Conservation (phyloP, 2,113 vertebrate species). For the Engraulis encrasicolus region DNA sequence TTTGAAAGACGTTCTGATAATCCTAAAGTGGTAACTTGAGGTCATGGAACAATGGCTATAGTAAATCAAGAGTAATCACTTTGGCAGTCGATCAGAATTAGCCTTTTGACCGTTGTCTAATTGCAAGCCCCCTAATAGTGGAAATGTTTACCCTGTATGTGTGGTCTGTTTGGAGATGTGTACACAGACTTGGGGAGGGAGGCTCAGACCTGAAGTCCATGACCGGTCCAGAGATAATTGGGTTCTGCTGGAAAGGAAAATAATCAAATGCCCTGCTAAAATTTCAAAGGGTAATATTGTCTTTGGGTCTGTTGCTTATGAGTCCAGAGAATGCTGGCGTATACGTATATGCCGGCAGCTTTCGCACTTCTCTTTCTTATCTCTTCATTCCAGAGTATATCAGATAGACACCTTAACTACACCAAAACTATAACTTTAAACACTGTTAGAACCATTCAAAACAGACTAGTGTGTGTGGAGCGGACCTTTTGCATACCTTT, state of each 20-base stretch:
- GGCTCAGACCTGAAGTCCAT: conserved; percentile 35
- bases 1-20: neutral
- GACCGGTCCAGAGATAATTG: conserved; percentile 55
- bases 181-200: conserved; percentile 23
- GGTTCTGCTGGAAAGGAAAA: conserved; percentile 67
- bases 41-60: conserved; percentile 4
- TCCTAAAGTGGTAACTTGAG: conserved; percentile 5
- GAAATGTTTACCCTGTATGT: conserved; percentile 47
- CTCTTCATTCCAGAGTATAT: neutral
- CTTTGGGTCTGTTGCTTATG: conserved; percentile 48
- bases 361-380: neutral
- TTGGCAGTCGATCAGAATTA: conserved; percentile 44
- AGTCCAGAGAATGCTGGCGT: neutral
- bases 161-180: conserved; percentile 52
- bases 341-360: neutral
- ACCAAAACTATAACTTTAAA: neutral
- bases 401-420: neutral
- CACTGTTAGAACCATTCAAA: neutral
- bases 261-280: conserved; percentile 62
- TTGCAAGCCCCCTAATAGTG: conserved; percentile 34
- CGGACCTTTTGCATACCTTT: neutral
- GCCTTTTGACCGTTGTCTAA: conserved; percentile 42
- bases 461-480: neutral
- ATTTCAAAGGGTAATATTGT: conserved; percentile 69
- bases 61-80: conserved; percentile 44